Conservation (phyloP, 1,140 invertebrate genomes). For the Grapholita molesta region DNA sequence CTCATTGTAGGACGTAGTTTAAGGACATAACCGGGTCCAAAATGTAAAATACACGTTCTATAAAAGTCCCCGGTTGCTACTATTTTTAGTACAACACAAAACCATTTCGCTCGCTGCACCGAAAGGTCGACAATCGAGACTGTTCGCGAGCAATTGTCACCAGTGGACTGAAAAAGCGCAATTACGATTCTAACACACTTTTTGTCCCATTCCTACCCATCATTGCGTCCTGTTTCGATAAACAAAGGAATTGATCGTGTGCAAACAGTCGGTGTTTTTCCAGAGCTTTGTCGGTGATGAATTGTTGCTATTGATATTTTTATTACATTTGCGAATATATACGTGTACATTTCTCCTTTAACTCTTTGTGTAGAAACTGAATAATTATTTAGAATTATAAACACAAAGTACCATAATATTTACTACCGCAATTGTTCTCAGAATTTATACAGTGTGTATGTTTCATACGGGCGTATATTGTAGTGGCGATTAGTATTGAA, state of each 20-base stretch:
- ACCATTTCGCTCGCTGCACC: neutral
- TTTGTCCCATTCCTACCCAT: neutral
- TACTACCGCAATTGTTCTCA: no score
- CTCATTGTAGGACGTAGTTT: no score
- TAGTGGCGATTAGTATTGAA: no score
- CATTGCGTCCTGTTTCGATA: neutral
- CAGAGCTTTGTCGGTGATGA: neutral
- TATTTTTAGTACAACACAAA: neutral
- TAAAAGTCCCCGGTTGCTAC: no score
- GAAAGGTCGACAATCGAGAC: neutral
- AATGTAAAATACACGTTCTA: no score
- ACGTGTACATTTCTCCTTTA: no score
- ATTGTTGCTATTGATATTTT: neutral
- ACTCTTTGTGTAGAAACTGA: no score
- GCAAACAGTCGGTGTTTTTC: neutral
- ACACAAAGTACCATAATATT: no score
- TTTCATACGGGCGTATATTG: no score
- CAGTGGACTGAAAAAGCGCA: constrained; percentile 5
- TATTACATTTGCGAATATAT: neutral
- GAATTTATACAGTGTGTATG: no score
- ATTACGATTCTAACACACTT: neutral
- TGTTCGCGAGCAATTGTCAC: neutral
- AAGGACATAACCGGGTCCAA: no score
- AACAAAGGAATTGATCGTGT: neutral
- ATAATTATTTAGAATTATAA: no score